phyloP scores from a whole-genome alignment of 2,113 vertebrate genomes.

The Mastomys natalensis region DNA sequence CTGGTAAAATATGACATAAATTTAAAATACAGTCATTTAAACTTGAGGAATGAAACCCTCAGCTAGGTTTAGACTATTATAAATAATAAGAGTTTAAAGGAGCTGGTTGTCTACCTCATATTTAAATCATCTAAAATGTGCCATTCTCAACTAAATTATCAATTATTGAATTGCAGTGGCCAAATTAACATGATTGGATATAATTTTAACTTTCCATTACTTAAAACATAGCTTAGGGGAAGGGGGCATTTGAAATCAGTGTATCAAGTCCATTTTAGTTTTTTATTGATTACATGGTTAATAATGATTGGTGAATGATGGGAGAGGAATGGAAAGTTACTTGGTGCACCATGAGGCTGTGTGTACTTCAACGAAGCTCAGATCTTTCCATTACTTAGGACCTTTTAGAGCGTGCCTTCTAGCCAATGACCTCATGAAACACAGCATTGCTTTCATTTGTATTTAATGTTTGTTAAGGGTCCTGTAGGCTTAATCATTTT shows the following conservation, averaged over 20 bases:
- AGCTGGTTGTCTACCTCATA: background rate
- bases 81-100: background rate
- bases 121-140: background rate
- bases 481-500: background rate
- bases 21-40: constrained; percentile 1
- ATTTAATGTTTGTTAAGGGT: background rate
- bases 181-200: background rate
- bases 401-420: background rate
- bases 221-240: background rate
- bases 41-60: constrained; percentile 10
- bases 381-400: background rate
- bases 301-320: background rate
- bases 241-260: background rate
- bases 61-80: background rate
- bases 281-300: background rate
- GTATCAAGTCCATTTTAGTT: background rate
- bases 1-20: constrained; percentile 3
- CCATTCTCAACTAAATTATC: background rate
- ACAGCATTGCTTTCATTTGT: background rate
- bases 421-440: constrained; percentile 5
- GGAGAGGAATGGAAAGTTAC: background rate
- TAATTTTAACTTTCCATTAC: background rate
- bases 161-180: constrained; percentile 6
- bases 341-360: background rate
- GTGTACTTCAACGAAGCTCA: background rate